Conservation (phyloP, 2,888 invertebrate species). For the Cephus runcator region DNA sequence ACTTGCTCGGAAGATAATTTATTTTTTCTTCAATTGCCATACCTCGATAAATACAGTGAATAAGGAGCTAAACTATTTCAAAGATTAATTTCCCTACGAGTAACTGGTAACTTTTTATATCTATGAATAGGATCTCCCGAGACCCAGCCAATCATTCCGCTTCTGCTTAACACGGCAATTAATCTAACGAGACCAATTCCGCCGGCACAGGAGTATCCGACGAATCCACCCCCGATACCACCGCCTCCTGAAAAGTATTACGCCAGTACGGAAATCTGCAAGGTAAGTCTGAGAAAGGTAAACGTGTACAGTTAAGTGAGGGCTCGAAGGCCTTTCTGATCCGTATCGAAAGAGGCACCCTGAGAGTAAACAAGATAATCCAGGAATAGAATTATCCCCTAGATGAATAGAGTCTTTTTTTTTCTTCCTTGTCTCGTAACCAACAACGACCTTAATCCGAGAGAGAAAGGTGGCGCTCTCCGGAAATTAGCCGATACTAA, state of each 20-base stretch:
- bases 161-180: slow-evolving; percentile 59
- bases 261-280: slow-evolving; percentile 75
- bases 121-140: slow-evolving; percentile 47
- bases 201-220: slow-evolving; percentile 57
- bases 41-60: no score
- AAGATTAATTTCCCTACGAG: neutral
- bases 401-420: no score
- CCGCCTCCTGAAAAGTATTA: slow-evolving; percentile 78
- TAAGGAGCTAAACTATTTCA: no score
- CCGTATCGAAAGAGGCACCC: no score
- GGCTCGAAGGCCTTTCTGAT: no score
- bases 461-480: neutral
- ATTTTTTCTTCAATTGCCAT: no score
- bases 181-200: slow-evolving; percentile 60
- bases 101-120: neutral
- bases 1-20: no score
- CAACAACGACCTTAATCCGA: no score
- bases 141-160: slow-evolving; percentile 58
- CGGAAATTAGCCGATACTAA: neutral
- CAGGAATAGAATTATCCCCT: no score
- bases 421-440: no score
- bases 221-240: slow-evolving; percentile 73
- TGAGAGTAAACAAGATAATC: no score
- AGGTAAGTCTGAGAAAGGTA: slow-evolving; percentile 46
- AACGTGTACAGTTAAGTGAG: no score